A percentile compares a stretch with the other conserved stretches of the same genome.
Conservation (phyloP, 2,888 invertebrate genomes). For the Apocheima hispidaria region DNA sequence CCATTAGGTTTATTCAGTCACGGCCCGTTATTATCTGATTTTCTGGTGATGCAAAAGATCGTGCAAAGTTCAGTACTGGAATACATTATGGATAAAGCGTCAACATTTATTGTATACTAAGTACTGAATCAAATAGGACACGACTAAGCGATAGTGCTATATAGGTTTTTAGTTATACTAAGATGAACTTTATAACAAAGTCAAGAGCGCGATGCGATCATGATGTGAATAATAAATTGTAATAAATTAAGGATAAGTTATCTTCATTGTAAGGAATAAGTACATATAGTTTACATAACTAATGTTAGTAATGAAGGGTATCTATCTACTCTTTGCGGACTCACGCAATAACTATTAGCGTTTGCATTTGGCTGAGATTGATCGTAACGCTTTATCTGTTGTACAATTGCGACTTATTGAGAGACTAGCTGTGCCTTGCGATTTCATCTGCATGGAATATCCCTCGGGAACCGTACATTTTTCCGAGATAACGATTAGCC, state of each 20-base stretch:
- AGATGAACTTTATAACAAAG: conserved; percentile 29
- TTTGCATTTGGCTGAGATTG: conserved; percentile 8
- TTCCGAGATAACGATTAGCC: too few species aligned
- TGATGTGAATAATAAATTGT: conserved; percentile 36
- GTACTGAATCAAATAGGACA: conserved; percentile 3
- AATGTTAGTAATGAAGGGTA: neutral
- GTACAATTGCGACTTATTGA: neutral
- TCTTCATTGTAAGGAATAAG: conserved; percentile 2
- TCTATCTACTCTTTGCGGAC: neutral
- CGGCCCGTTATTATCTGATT: conserved; percentile 11
- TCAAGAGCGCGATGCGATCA: conserved; percentile 37
- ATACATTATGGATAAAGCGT: conserved; percentile 15
- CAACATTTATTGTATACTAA: conserved; percentile 5
- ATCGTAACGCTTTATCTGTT: neutral
- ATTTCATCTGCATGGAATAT: too few species aligned
- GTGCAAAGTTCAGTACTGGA: conserved; percentile 19
- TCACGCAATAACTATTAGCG: conserved; percentile 17
- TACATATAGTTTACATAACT: neutral
- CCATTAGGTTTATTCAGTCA: conserved; percentile 7
- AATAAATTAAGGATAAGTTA: conserved; percentile 31
- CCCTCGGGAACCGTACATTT: too few species aligned
- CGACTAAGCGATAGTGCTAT: conserved; percentile 5
- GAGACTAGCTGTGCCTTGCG: too few species aligned
- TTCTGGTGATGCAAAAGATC: conserved; percentile 29
- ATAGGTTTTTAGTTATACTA: conserved; percentile 19